phyloP scores from a whole-genome alignment of 2,797 vertebrate species.

The Melanotaenia nigrans region DNA sequence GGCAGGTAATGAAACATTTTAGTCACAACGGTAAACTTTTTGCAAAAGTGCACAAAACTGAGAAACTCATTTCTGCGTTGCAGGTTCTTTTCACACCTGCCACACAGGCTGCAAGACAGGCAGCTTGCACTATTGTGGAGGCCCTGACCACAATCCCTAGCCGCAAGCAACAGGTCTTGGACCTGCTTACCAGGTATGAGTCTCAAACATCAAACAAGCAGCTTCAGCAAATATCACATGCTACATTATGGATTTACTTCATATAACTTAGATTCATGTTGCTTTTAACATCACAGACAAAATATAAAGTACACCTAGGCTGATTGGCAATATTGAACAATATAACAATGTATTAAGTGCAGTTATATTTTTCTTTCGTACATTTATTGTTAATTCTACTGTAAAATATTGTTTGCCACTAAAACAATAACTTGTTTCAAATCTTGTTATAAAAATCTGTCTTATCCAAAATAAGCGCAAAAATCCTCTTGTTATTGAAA shows the following conservation, averaged over 20 bases:
- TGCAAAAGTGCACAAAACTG: background rate
- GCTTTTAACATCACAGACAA: background rate
- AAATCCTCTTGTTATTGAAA: background rate
- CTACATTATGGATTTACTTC: background rate
- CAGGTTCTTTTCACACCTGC: conserved; percentile 98
- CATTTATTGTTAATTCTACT: too few species aligned
- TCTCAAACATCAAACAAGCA: background rate
- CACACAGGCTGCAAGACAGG: conserved; percentile 96
- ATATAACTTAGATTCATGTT: background rate
- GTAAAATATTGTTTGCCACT: background rate
- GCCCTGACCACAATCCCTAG: conserved; percentile 95
- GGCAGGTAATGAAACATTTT: conserved; percentile 84
- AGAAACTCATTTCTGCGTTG: conserved; percentile 16
- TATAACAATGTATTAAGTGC: background rate
- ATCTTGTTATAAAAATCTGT: background rate
- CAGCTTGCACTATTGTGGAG: conserved; percentile 97
- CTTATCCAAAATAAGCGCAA: background rate
- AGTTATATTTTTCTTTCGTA: background rate
- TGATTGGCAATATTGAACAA: background rate
- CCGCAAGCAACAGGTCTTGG: conserved; percentile 96
- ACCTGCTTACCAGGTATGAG: conserved; percentile 94
- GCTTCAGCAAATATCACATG: background rate
- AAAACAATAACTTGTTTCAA: background rate
- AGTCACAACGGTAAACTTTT: background rate
- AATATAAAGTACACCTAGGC: background rate